Evolutionary conservation across 2,113 vertebrate genomes (phyloP).

Genomic region (Bostrychus sinensis): DNA sequence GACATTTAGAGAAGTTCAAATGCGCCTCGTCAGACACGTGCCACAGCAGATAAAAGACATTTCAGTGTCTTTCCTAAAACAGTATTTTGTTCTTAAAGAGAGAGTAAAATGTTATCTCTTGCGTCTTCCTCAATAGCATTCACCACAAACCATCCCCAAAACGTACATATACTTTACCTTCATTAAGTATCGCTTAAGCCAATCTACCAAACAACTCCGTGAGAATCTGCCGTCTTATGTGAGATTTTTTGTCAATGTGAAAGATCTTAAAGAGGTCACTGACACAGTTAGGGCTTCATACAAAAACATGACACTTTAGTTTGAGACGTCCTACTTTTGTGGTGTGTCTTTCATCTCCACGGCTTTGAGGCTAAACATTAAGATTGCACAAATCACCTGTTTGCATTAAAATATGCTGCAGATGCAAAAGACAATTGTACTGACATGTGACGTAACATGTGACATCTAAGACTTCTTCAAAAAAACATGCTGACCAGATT

Average conservation of each 20-base stretch:
- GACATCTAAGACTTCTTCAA: background rate
- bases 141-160: background rate
- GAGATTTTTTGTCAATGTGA: slow-evolving; percentile 21
- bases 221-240: slow-evolving; percentile 2
- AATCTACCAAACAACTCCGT: background rate
- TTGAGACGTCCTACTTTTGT: slow-evolving; percentile 58
- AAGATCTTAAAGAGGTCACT: slow-evolving; percentile 51
- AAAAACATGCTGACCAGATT: slow-evolving; percentile 19
- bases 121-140: background rate
- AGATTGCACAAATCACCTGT: slow-evolving; percentile 20
- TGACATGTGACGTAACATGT: background rate
- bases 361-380: slow-evolving; percentile 5
- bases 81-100: too few species aligned
- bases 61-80: too few species aligned
- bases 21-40: background rate
- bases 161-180: background rate
- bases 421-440: slow-evolving; percentile 14
- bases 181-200: background rate
- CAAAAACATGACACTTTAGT: slow-evolving; percentile 38
- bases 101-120: too few species aligned
- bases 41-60: too few species aligned
- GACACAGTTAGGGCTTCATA: slow-evolving; percentile 69
- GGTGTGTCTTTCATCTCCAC: slow-evolving; percentile 46
- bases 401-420: slow-evolving; percentile 29
- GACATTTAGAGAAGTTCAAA: background rate